phyloP scores from a whole-genome alignment of 2,888 invertebrate genomes.

The Tetranychus piercei region DNA sequence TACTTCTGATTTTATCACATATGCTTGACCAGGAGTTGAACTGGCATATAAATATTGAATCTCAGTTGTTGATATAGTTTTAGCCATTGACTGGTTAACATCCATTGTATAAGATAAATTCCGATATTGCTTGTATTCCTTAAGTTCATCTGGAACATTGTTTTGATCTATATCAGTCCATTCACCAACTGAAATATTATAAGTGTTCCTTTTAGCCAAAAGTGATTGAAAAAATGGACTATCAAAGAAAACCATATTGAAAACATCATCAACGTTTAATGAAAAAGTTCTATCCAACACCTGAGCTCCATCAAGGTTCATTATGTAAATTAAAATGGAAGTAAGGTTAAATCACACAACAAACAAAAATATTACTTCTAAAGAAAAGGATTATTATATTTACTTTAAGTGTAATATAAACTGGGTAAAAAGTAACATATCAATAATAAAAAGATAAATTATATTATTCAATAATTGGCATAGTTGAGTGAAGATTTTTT shows the following conservation, averaged over 20 bases:
- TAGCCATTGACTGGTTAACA: background rate
- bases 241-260: slow-evolving; percentile 1
- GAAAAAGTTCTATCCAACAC: background rate
- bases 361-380: too few relatives aligned
- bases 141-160: background rate
- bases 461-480: too few relatives aligned
- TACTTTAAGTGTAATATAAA: too few relatives aligned
- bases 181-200: background rate
- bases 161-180: background rate
- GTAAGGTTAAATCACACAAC: too few relatives aligned
- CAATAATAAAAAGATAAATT: too few relatives aligned
- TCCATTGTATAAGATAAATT: background rate
- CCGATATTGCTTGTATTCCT: background rate
- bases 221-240: background rate
- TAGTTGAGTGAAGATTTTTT: too few relatives aligned
- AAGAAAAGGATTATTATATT: too few relatives aligned
- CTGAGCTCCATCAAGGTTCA: background rate
- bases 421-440: too few relatives aligned
- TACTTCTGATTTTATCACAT: background rate
- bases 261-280: slow-evolving; percentile 4
- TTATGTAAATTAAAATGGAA: background rate
- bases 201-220: background rate
- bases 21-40: background rate
- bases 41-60: background rate
- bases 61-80: background rate